phyloP scores from a whole-genome alignment of 2,888 invertebrate species.

The Chorisops tibialis region DNA sequence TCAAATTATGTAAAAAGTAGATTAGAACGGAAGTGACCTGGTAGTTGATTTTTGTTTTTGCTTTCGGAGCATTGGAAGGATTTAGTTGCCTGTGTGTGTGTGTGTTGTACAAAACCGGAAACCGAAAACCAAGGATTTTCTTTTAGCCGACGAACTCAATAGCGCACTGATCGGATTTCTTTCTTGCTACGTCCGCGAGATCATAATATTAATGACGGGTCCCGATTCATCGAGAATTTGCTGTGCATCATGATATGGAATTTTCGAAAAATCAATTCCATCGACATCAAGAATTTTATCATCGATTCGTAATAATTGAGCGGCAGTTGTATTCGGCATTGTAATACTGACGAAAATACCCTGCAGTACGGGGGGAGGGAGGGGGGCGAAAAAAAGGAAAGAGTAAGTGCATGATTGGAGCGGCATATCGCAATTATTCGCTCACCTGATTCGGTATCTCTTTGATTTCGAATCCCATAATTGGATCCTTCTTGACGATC shows the following conservation, averaged over 20 bases:
- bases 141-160: not conserved
- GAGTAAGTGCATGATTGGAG: not conserved
- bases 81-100: too few species aligned
- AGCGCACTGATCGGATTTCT: too few species aligned
- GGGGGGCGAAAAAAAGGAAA: not conserved
- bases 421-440: not conserved
- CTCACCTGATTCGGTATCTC: slow-evolving; percentile 44
- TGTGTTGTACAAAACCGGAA: too few species aligned
- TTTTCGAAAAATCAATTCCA: slow-evolving; percentile 48
- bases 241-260: slow-evolving; percentile 44
- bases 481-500: slow-evolving; percentile 44
- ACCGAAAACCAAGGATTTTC: too few species aligned
- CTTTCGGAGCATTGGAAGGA: too few species aligned
- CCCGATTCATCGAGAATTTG: slow-evolving; percentile 44
- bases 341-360: slow-evolving; percentile 47
- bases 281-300: slow-evolving; percentile 50
- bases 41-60: too few species aligned
- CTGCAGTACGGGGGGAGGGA: slow-evolving; percentile 30
- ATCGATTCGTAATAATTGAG: slow-evolving; percentile 40
- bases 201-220: slow-evolving; percentile 47
- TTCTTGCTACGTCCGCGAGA: slow-evolving; percentile 46
- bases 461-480: slow-evolving; percentile 45
- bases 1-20: too few species aligned
- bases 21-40: too few species aligned
- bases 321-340: slow-evolving; percentile 43